Base-by-base conservation (phyloP, 1,140 invertebrate genomes). In the Araneus ventricosus region DNA sequence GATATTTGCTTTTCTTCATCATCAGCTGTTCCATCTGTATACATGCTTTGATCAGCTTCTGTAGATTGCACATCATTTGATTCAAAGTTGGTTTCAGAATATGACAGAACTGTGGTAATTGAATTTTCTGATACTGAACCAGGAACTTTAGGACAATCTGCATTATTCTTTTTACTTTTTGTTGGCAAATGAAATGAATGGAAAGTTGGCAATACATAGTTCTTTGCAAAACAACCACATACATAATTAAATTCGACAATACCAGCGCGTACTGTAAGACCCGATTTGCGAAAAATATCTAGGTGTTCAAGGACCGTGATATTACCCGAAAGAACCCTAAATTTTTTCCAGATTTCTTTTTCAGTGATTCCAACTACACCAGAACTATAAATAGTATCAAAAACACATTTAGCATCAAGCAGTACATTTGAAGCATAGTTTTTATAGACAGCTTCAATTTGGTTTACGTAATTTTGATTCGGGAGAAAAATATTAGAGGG, bases 131-230 rank as follows among this genome's bases (percentile, higher is more conserved):
- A 75, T 37, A 75, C 27, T 14, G 30, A 27, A 34, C 37, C 70
- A 3, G 4, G 6, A 3, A 20, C 30, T 20, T 34, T 4, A 34
- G 3, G 10, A 3, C 6, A 1, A n/a, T 10, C 20, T 20, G 3
- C 14, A 30, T 75, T 34, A 27, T 75, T 4, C 4, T 34, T 75
- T 34, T 34, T 34, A 20, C 30, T 34, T 22, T 75, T 75, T 7
- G 30, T 34, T 34, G 70, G 30, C 10, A 75, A 75, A 30, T 20
- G 2, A 34, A 30, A 20, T 17, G 34, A 84, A 70, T 5, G 45
- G 39, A 30, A 80, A 7, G 93, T 86, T 27, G 39, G 14, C 41
- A 94, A 41, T 45, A 97, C 93, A 97, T 97, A 97, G 0, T 96
- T 95, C 92, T 96, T 95, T 4, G 95, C 95, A 88, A 96, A 95